phyloP scores from a whole-genome alignment of 2,797 vertebrate genomes.

The Enteromius argenteus region DNA sequence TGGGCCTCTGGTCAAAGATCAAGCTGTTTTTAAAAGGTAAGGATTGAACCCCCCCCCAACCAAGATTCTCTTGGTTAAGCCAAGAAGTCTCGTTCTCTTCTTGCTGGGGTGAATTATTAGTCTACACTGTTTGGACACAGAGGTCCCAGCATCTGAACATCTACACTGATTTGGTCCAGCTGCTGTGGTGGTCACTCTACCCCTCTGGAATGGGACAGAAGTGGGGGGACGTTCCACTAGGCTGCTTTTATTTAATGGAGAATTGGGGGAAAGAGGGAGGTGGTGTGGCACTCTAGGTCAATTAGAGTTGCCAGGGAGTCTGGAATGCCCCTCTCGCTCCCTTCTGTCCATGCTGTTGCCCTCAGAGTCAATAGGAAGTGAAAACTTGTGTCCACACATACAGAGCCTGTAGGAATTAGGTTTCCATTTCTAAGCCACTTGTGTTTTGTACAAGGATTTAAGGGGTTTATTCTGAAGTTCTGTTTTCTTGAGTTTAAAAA shows the following conservation, averaged over 20 bases:
- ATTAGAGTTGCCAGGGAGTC: conserved; percentile 54
- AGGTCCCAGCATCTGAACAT: conserved; percentile 23
- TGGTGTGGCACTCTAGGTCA: conserved; percentile 42
- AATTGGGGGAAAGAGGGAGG: conserved; percentile 8
- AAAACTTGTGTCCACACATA: conserved; percentile 35
- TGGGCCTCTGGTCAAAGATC: conserved; percentile 45
- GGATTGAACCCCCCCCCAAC: conserved; percentile 13
- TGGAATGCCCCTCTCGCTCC: conserved; percentile 55
- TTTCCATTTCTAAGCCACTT: conserved; percentile 31
- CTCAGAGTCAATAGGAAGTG: conserved; percentile 24
- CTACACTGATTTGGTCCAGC: background rate
- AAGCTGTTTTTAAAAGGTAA: conserved; percentile 34
- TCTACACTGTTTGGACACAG: background rate
- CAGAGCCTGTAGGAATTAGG: conserved; percentile 17
- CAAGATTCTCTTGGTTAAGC: background rate
- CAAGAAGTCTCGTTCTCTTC: background rate
- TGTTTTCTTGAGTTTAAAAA: conserved; percentile 10
- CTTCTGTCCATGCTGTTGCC: conserved; percentile 32
- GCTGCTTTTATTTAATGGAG: conserved; percentile 41
- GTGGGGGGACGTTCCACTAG: conserved; percentile 23
- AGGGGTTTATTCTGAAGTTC: background rate
- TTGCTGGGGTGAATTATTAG: background rate
- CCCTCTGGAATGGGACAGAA: conserved; percentile 16
- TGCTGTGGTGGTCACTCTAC: conserved; percentile 20
- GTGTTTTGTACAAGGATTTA: conserved; percentile 1